Evolutionary conservation across 1,140 invertebrate species (phyloP).

Genomic region (Lucilia cuprina): DNA sequence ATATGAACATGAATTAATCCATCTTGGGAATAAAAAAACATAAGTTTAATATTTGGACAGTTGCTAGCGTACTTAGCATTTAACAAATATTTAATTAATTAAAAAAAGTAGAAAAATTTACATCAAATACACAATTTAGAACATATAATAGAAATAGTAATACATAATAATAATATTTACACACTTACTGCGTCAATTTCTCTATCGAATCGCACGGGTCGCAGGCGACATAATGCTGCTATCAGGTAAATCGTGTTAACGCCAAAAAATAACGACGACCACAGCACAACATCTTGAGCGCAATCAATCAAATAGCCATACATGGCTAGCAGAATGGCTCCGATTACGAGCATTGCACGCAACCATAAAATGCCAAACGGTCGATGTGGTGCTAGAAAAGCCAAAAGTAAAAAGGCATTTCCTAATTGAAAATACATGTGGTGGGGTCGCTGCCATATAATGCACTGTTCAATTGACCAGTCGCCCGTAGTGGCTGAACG

Average conservation of each 20-base stretch:
- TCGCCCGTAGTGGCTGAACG: constrained; percentile 59
- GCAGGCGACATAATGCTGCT: constrained; percentile 79
- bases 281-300: constrained; percentile 83
- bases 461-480: constrained; percentile 66
- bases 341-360: constrained; percentile 76
- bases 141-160: too few relatives aligned
- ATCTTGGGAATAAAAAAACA: not conserved
- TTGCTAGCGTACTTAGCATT: not conserved
- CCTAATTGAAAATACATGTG: constrained; percentile 84
- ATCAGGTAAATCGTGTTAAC: constrained; percentile 85
- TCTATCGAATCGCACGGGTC: constrained; percentile 82
- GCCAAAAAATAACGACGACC: constrained; percentile 83
- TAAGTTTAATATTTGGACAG: not conserved
- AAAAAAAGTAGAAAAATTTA: not conserved
- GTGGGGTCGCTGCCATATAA: constrained; percentile 69
- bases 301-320: constrained; percentile 87
- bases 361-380: constrained; percentile 81
- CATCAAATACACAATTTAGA: not conserved
- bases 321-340: constrained; percentile 77
- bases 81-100: not conserved
- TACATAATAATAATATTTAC: not conserved
- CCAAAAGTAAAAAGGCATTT: constrained; percentile 81
- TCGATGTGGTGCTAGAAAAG: constrained; percentile 80
- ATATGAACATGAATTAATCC: not conserved
- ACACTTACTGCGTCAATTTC: constrained; percentile 82